Base-by-base conservation (phyloP, 2,113 vertebrate species). In the Archilochus colubris region DNA sequence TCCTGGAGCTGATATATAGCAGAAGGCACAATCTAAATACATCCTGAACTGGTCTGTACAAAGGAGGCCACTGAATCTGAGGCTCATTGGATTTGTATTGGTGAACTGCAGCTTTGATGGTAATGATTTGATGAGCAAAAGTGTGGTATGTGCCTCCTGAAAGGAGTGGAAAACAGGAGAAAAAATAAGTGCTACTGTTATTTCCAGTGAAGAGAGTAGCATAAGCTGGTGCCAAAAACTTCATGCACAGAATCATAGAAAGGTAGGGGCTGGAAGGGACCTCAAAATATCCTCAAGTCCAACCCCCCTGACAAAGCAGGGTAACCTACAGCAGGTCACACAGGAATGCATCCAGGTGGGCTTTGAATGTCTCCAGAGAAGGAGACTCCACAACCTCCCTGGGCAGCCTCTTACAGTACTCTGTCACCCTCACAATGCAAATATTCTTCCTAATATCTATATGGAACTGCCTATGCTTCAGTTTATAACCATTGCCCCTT, bases 211-310 rank as follows among this genome's bases (percentile, higher is more conserved):
- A 92, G 75, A 94, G 74, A 15, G 15, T 92, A 62, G 40, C 92
- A 73, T 91, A 87, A 91, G 36, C 40, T 91, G 46, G 19, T 84
- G 70, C 66, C 50, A 91, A 73, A 95, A 94, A 28, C 62, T 93
- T 82, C 22, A 30, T 79, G 51, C 40, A 40, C 11, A 40, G 40
- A 40, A 12, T 40, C 40, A 40, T 40, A 11, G 40, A 40, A 40
- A 40, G 40, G 9, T 40, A 40, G 40, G 40, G 40, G 40, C 10
- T 40, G 40, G 40, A 40, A 40, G 40, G 40, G 40, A 40, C 40
- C 40, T 40, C 40, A 40, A 40, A 40, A 40, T 8, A 40, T 40
- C 40, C 12, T 40, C 40, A 40, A 40, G 40, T 40, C 40, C 40
- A 40, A 40, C 40, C 40, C 40, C 40, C 40, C 11, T 40, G 10